Percentiles rank a stretch among this genome's conserved stretches.
Conservation (phyloP, 2,888 invertebrate genomes). For the Lasioglossum leucozonium region DNA sequence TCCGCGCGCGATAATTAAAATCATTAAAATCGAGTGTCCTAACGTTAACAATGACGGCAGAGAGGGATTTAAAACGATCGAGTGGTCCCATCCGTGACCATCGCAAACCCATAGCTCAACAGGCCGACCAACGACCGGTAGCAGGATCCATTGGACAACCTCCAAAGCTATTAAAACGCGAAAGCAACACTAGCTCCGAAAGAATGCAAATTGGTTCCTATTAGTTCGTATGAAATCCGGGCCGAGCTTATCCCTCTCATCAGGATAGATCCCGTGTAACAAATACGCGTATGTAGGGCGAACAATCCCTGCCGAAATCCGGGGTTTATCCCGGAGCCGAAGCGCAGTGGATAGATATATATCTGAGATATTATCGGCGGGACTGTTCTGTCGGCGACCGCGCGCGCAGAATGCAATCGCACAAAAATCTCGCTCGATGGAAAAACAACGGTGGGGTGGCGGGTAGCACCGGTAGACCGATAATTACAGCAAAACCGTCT, state of each 20-base stretch:
- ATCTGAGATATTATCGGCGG: conserved; percentile 15
- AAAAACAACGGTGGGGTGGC: conserved; percentile 33
- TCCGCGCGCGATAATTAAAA: too few species aligned
- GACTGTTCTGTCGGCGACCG: not conserved
- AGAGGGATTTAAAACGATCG: conserved; percentile 1
- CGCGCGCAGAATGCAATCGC: conserved; percentile 29
- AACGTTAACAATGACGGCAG: not conserved
- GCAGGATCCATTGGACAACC: conserved; percentile 2
- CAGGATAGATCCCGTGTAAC: not conserved
- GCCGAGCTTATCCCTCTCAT: conserved; percentile 5
- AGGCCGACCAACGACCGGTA: not conserved
- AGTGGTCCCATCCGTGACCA: not conserved
- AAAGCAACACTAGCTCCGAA: not conserved
- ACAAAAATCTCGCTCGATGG: conserved; percentile 36
- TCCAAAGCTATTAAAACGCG: not conserved
- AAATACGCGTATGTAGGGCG: conserved; percentile 5
- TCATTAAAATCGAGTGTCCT: not conserved
- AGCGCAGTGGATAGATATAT: not conserved
- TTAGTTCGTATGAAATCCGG: conserved; percentile 3
- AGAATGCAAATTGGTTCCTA: conserved; percentile 4
- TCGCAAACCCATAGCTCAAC: not conserved
- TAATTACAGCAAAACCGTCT: conserved; percentile 66
- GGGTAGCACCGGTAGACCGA: conserved; percentile 35
- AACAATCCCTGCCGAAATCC: conserved; percentile 10
- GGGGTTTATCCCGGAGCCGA: not conserved